Conservation (phyloP, 2,888 invertebrate genomes). For the Polymixis lichenea region DNA sequence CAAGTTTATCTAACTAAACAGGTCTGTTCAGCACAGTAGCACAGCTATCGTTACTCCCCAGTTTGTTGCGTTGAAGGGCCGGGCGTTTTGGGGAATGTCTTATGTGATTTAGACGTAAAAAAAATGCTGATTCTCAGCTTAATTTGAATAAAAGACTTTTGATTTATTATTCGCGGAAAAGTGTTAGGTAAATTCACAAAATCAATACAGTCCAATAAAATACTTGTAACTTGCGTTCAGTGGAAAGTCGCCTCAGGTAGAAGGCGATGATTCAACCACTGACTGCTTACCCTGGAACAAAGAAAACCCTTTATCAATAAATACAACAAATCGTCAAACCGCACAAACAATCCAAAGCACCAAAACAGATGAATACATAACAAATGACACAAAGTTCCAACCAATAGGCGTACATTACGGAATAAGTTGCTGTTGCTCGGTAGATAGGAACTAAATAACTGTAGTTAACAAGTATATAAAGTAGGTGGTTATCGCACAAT, state of each 20-base stretch:
- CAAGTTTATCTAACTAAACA: no score
- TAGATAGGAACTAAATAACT: conserved; percentile 67
- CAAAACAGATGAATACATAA: conserved; percentile 50
- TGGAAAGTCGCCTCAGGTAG: no score
- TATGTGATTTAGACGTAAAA: no score
- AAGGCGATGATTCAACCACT: background rate
- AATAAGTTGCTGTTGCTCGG: conserved; percentile 60
- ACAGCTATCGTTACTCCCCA: no score
- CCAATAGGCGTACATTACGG: conserved; percentile 56
- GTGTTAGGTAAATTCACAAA: background rate
- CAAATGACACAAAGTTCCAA: conserved; percentile 42
- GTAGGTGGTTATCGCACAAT: conserved; percentile 72
- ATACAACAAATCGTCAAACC: conserved; percentile 22
- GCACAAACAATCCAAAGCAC: conserved; percentile 22
- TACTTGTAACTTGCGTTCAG: conserved; percentile 12
- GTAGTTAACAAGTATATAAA: conserved; percentile 70
- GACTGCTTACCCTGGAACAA: conserved; percentile 51
- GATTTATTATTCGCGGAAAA: background rate
- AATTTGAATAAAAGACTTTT: no score
- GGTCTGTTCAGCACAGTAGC: no score
- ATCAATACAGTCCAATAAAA: background rate
- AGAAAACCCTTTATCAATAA: conserved; percentile 18
- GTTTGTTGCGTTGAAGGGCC: no score
- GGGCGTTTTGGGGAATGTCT: no score
- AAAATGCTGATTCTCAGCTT: no score